Conservation (phyloP, 2,888 invertebrate genomes). For the Trichopoda pennipes region DNA sequence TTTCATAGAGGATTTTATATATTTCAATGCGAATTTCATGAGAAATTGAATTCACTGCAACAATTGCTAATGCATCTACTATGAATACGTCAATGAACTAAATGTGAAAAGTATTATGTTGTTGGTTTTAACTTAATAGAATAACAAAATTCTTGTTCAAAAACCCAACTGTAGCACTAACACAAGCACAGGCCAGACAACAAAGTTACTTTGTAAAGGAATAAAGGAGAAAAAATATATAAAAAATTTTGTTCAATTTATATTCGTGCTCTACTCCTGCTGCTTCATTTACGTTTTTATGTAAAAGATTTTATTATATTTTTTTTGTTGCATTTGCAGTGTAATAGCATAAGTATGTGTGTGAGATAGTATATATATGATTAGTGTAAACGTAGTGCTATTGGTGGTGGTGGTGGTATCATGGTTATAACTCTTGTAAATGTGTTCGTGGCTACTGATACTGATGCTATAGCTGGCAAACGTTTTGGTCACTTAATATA, state of each 20-base stretch:
- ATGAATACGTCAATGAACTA: too few relatives aligned
- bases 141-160: too few relatives aligned
- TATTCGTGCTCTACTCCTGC: conserved; percentile 20
- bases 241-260: conserved; percentile 61
- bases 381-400: conserved; percentile 35
- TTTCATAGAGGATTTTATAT: too few relatives aligned
- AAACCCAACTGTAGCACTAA: too few relatives aligned
- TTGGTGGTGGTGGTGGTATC: background rate
- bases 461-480: conserved; percentile 28
- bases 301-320: background rate
- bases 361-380: conserved; percentile 12
- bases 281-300: conserved; percentile 51
- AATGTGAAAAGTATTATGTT: too few relatives aligned
- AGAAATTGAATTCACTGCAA: too few relatives aligned
- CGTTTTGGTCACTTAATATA: conserved; percentile 60
- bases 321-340: background rate
- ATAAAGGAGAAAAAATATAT: conserved; percentile 36
- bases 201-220: conserved; percentile 28
- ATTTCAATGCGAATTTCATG: too few relatives aligned
- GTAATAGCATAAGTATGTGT: background rate
- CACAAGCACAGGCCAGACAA: background rate
- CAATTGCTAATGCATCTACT: too few relatives aligned
- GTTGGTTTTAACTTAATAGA: too few relatives aligned
- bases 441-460: conserved; percentile 4
- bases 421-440: conserved; percentile 30